These are phyloP conservation scores for Malacoctenus gilli DNA, from an alignment of 2,797 vertebrate species.

Conservation along the genomic window DNA sequence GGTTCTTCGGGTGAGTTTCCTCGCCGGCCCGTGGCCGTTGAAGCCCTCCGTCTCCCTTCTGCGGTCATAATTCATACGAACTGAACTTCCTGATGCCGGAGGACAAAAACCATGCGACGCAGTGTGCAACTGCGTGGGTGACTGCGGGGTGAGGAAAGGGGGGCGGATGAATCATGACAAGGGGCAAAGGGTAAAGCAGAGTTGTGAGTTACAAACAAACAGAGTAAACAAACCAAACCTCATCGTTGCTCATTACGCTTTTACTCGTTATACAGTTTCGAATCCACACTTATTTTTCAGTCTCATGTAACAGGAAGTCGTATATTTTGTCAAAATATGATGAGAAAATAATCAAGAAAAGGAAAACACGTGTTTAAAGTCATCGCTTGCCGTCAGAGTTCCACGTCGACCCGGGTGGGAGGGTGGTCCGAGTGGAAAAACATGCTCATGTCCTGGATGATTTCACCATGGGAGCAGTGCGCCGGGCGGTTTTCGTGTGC, in stretches of 20 bases:
- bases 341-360: no score
- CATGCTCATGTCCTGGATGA: conserved; percentile 25
- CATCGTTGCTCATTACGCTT: no score
- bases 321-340: no score
- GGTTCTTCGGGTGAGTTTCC: conserved; percentile 18
- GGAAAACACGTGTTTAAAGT: neutral
- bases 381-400: neutral
- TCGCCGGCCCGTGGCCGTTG: conserved; percentile 1
- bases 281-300: neutral
- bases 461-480: conserved; percentile 61
- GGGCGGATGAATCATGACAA: conserved; percentile 17
- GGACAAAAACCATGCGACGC: conserved; percentile 22
- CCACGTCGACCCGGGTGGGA: conserved; percentile 15
- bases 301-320: no score
- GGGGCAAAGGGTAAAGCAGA: neutral
- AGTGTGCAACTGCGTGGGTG: conserved; percentile 9
- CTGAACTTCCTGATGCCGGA: conserved; percentile 13
- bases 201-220: conserved; percentile 1
- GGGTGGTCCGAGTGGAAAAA: conserved; percentile 5
- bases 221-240: no score
- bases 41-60: conserved; percentile 17
- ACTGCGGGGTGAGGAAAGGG: conserved; percentile 5
- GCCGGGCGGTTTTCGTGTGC: conserved; percentile 21
- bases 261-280: no score
- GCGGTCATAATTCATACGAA: conserved; percentile 25